A percentile compares a stretch with the other conserved stretches of the same genome.
Evolutionary conservation across 2,113 vertebrate genomes (phyloP).

Genomic region (Austrofundulus limnaeus): DNA sequence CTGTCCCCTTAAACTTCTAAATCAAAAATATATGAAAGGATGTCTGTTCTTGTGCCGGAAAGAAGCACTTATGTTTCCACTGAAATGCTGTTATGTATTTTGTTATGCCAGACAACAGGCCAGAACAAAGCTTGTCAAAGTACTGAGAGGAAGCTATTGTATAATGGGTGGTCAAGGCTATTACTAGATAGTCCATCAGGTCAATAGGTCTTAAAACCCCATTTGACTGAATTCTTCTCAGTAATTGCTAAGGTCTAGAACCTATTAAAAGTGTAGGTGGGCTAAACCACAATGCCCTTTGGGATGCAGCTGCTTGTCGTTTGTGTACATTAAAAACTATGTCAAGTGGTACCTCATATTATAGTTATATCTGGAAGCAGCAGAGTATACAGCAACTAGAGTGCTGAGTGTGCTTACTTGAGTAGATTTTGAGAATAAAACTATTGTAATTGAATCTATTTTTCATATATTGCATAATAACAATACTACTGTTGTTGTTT

Average conservation of each 20-base stretch:
- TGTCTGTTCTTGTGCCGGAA: background rate
- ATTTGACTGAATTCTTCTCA: constrained; percentile 21
- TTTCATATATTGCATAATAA: background rate
- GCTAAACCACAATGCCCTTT: constrained; percentile 22
- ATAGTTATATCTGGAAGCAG: constrained; percentile 3
- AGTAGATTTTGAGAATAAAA: background rate
- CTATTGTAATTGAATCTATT: background rate
- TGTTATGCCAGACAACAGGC: background rate
- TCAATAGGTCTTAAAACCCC: constrained; percentile 45
- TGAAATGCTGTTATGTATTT: background rate
- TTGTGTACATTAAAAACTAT: constrained; percentile 32
- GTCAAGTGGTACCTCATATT: constrained; percentile 13
- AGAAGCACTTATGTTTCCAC: background rate
- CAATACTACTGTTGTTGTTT: background rate
- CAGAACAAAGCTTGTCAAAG: background rate
- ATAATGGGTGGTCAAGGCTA: constrained; percentile 23
- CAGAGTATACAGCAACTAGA: background rate
- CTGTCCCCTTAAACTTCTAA: too few species aligned
- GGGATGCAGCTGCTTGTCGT: constrained; percentile 23
- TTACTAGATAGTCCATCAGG: constrained; percentile 40
- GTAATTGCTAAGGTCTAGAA: constrained; percentile 62
- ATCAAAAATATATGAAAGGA: too few species aligned
- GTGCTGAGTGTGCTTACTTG: background rate
- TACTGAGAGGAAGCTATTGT: background rate
- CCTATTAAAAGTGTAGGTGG: constrained; percentile 51